These are phyloP conservation scores for Podargus strigoides DNA, from an alignment of 2,797 vertebrate species.

Conservation along the genomic window DNA sequence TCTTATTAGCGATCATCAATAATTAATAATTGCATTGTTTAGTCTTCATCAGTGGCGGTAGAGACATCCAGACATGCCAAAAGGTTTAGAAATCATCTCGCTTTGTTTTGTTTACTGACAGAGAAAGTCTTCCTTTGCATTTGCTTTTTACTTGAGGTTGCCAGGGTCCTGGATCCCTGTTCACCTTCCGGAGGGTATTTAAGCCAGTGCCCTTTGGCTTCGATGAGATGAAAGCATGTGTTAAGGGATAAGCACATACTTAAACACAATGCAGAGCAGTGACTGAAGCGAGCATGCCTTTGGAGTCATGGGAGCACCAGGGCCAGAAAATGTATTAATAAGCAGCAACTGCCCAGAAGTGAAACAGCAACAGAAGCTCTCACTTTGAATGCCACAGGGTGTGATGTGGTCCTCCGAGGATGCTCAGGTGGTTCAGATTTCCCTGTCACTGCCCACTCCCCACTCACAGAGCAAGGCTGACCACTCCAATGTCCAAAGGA, in stretches of 20 bases:
- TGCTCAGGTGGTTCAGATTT: background rate
- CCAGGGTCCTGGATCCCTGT: background rate
- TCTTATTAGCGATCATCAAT: conserved; percentile 55
- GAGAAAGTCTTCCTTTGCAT: background rate
- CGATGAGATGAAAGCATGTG: background rate
- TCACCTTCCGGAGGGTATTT: background rate
- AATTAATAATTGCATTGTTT: conserved; percentile 65
- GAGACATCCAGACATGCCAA: conserved; percentile 36
- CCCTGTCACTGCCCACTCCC: background rate
- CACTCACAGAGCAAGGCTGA: rapidly evolving
- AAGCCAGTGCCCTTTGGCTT: background rate
- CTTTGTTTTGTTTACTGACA: conserved; percentile 60
- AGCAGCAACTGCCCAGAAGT: background rate
- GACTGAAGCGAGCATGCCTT: background rate
- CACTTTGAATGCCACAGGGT: rapidly evolving
- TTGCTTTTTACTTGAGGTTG: background rate
- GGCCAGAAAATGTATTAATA: background rate
- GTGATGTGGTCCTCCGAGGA: background rate
- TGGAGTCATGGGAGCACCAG: background rate
- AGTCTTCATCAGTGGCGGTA: conserved; percentile 27
- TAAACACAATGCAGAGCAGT: background rate
- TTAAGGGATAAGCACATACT: background rate
- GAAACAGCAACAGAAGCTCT: background rate
- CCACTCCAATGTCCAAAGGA: background rate
- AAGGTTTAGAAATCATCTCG: conserved; percentile 49